A percentile compares a stretch with the other conserved stretches of the same genome.
Evolutionary conservation across 1,140 invertebrate species (phyloP).

Genomic region (Aphelenchoides besseyi): DNA sequence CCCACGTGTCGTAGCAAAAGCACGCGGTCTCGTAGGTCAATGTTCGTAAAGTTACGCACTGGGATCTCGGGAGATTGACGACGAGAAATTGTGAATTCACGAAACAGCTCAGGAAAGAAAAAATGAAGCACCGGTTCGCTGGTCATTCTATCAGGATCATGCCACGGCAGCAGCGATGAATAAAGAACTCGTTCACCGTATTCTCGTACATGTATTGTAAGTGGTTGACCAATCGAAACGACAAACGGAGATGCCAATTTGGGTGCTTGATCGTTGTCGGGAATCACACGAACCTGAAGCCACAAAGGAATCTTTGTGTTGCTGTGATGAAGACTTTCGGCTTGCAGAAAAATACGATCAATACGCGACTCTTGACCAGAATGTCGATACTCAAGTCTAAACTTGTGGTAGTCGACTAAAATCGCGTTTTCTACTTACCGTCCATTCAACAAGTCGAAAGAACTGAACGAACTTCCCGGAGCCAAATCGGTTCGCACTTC

Average conservation of each 20-base stretch:
- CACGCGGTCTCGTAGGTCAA: constrained; percentile 41
- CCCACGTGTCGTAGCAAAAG: constrained; percentile 54
- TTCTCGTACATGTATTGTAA: constrained; percentile 34
- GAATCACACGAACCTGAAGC: constrained; percentile 50
- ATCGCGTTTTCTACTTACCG: constrained; percentile 28
- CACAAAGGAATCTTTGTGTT: constrained; percentile 53
- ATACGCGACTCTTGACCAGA: constrained; percentile 45
- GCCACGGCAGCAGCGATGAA: constrained; percentile 49
- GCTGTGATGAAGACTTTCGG: constrained; percentile 40
- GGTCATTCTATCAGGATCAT: constrained; percentile 41
- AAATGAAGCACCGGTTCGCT: constrained; percentile 35
- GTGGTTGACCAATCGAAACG: constrained; percentile 14
- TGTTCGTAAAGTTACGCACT: constrained; percentile 46
- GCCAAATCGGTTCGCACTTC: constrained; percentile 35
- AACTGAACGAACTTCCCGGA: constrained; percentile 51
- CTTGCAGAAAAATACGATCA: constrained; percentile 45
- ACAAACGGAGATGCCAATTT: constrained; percentile 24
- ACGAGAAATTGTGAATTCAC: constrained; percentile 40
- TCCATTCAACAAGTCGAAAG: constrained; percentile 45
- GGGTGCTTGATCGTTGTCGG: constrained; percentile 53
- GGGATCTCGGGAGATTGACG: constrained; percentile 36
- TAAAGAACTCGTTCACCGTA: constrained; percentile 50
- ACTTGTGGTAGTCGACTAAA: constrained; percentile 4
- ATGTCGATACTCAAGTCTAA: constrained; percentile 54
- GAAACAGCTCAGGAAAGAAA: constrained; percentile 46